phyloP scores from a whole-genome alignment of 2,113 vertebrate species.

The Copsychus sechellarum region DNA sequence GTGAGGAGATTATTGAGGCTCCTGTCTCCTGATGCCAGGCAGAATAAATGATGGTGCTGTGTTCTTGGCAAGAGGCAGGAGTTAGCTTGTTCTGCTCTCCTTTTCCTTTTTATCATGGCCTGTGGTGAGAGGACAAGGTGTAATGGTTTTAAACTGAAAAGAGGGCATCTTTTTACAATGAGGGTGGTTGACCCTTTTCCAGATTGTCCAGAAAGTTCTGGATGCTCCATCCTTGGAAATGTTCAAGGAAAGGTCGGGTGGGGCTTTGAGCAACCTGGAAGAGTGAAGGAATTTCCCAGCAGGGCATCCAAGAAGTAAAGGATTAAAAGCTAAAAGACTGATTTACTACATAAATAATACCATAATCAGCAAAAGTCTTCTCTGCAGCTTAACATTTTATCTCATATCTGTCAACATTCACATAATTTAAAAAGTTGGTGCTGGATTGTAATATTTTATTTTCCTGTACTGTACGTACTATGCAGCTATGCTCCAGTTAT shows the following conservation, averaged over 20 bases:
- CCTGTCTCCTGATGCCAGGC: not conserved
- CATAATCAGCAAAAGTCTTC: not conserved
- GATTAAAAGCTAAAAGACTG: not conserved
- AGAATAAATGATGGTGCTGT: not conserved
- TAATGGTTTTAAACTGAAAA: not conserved
- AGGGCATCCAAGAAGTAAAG: not conserved
- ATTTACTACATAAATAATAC: not conserved
- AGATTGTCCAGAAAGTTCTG: not conserved
- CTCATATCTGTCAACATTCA: not conserved
- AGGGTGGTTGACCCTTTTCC: not conserved
- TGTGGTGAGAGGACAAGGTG: not conserved
- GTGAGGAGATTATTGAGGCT: not conserved
- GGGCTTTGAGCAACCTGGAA: not conserved
- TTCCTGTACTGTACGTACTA: not conserved
- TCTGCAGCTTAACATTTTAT: not conserved
- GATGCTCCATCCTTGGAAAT: not conserved
- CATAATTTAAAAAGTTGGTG: not conserved
- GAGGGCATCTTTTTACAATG: fast-evolving
- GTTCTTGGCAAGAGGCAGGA: not conserved
- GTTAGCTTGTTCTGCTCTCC: not conserved
- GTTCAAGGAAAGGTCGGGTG: not conserved
- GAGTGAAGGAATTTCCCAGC: not conserved
- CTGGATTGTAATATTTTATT: not conserved
- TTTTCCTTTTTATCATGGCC: not conserved
- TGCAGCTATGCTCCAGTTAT: not conserved